Evolutionary conservation across 1,140 invertebrate genomes (phyloP).

Genomic region (Drosophila nigromelanica): DNA sequence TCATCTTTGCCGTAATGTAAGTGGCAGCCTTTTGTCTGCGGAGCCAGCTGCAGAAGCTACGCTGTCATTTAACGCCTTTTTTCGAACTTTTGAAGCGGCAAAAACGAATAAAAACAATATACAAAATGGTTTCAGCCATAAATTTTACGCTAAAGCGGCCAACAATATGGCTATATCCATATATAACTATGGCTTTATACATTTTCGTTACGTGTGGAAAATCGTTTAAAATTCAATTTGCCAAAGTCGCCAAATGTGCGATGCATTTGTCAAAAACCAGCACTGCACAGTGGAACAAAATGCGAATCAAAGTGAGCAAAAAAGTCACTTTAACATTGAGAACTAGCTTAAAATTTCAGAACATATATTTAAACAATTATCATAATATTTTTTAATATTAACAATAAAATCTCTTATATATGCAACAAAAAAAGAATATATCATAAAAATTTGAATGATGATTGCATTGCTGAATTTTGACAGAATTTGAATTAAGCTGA

Average conservation of each 20-base stretch:
- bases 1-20: constrained; percentile 69
- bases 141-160: constrained; percentile 23
- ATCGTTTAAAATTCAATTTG: constrained; percentile 67
- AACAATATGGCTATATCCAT: constrained; percentile 36
- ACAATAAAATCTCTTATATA: too few relatives aligned
- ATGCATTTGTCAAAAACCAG: constrained; percentile 40
- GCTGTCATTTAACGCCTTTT: constrained; percentile 39
- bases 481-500: too few relatives aligned
- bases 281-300: constrained; percentile 21
- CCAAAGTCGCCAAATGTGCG: constrained; percentile 33
- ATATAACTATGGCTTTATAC: constrained; percentile 27
- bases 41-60: constrained; percentile 36
- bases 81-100: constrained; percentile 15
- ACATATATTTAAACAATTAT: not conserved
- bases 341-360: too few relatives aligned
- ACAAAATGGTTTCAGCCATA: constrained; percentile 53
- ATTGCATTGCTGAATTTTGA: too few relatives aligned
- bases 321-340: too few relatives aligned
- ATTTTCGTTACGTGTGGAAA: constrained; percentile 43
- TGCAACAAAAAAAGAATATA: too few relatives aligned
- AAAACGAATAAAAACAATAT: constrained; percentile 39
- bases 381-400: too few relatives aligned
- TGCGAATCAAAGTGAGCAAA: not conserved
- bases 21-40: constrained; percentile 53
- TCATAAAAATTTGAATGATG: too few relatives aligned